Conservation (phyloP, 2,797 vertebrate genomes). For the Rhinella marina region DNA sequence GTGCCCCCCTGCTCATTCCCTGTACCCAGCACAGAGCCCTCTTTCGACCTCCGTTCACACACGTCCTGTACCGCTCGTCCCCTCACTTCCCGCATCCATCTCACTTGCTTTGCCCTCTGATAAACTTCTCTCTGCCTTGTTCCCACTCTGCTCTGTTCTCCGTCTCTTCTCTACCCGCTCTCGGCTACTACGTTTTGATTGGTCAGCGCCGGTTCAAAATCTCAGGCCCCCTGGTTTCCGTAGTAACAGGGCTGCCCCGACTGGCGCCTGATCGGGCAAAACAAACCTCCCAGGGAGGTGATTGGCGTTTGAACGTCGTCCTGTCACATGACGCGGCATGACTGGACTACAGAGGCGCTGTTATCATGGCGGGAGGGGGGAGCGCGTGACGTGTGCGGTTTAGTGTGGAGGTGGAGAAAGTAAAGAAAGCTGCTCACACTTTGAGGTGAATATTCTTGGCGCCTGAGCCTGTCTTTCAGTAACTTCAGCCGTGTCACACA, state of each 20-base stretch:
- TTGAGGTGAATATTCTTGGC: no score
- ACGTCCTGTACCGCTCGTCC: not conserved
- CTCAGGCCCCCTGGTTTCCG: constrained; percentile 14
- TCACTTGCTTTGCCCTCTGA: constrained; percentile 24
- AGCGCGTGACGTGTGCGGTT: not conserved
- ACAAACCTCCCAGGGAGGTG: not conserved
- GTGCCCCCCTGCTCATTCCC: no score
- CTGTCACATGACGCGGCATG: not conserved
- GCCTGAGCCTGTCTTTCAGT: no score
- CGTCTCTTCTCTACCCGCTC: constrained; percentile 30
- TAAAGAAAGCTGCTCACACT: not conserved
- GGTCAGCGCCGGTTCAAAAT: constrained; percentile 49
- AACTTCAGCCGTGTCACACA: no score
- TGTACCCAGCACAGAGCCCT: no score
- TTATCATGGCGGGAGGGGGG: no score
- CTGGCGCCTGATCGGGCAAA: constrained; percentile 20
- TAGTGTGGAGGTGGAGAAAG: not conserved
- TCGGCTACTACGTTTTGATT: constrained; percentile 22
- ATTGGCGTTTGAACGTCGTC: not conserved
- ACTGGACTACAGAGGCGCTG: not conserved
- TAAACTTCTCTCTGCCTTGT: not conserved
- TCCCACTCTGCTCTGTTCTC: not conserved
- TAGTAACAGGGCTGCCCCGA: constrained; percentile 26
- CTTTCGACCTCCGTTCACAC: not conserved
- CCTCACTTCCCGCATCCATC: not conserved